A percentile compares a stretch with the other conserved stretches of the same genome.
Conservation (phyloP, 92 coral and sea anemone species). For the Desmophyllum pertusum region DNA sequence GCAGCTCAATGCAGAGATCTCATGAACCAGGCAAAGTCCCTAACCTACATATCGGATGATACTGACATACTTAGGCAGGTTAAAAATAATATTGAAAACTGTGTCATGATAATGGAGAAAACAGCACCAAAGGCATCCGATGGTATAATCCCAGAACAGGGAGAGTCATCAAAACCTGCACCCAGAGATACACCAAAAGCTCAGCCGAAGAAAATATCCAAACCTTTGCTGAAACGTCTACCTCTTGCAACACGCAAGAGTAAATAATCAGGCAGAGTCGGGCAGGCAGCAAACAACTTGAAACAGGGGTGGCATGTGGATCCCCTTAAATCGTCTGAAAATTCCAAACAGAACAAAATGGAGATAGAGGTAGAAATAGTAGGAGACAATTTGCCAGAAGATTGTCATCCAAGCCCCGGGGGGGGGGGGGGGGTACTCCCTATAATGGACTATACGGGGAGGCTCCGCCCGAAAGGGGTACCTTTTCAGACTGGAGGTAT, state of each 20-base stretch:
- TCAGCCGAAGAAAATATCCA: constrained; percentile 10
- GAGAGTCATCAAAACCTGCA: constrained; percentile 2
- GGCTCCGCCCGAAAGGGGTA: too few relatives aligned
- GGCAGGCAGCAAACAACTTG: constrained; percentile 39
- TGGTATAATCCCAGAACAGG: constrained; percentile 37
- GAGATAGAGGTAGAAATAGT: constrained; percentile 24
- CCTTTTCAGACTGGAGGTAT: too few relatives aligned
- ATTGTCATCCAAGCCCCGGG: constrained; percentile 10
- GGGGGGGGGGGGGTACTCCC: too few relatives aligned
- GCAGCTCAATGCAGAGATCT: constrained; percentile 43
- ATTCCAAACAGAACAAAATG: constrained; percentile 7
- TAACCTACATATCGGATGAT: constrained; percentile 27
- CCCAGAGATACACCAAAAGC: neutral
- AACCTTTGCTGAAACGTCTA: constrained; percentile 3
- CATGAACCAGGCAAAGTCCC: constrained; percentile 24
- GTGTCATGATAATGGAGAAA: constrained; percentile 18
- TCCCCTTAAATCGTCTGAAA: constrained; percentile 14
- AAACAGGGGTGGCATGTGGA: constrained; percentile 45
- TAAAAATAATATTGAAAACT: constrained; percentile 16
- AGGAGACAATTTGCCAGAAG: constrained; percentile 23
- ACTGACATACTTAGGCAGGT: constrained; percentile 30
- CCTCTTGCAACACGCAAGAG: constrained; percentile 27
- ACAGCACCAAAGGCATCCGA: constrained; percentile 33
- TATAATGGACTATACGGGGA: too few relatives aligned
- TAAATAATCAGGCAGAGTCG: constrained; percentile 33